Evolutionary conservation across 1,140 invertebrate genomes (phyloP).

Genomic region (Leptonema lineaticorne): DNA sequence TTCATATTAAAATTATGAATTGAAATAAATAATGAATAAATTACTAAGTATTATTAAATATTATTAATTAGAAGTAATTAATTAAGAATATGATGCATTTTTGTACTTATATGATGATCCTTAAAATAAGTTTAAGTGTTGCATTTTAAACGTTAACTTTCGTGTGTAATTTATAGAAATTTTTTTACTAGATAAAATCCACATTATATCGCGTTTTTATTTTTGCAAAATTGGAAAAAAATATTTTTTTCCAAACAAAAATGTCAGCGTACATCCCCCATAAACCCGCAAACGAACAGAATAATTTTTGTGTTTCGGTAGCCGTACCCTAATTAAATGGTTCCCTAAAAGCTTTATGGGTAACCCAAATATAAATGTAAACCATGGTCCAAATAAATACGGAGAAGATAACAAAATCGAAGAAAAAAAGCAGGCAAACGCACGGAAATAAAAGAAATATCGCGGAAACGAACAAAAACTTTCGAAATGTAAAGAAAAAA

Average conservation of each 20-base stretch:
- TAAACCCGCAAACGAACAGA: slow-evolving; percentile 13
- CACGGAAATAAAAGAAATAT: neutral
- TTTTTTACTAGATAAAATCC: too few relatives aligned
- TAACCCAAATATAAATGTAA: slow-evolving; percentile 8
- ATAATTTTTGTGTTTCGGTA: slow-evolving; percentile 34
- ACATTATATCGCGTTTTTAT: too few relatives aligned
- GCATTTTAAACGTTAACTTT: too few relatives aligned
- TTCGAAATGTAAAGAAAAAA: too few relatives aligned
- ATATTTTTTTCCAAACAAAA: neutral
- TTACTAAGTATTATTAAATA: too few relatives aligned
- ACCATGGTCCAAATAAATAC: slow-evolving; percentile 16
- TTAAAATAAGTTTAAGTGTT: too few relatives aligned
- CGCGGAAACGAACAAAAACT: neutral
- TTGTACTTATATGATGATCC: too few relatives aligned
- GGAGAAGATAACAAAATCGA: neutral
- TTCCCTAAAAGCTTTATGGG: slow-evolving; percentile 26
- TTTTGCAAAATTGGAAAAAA: neutral
- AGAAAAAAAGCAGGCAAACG: neutral
- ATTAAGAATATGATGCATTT: too few relatives aligned
- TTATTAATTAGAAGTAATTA: too few relatives aligned
- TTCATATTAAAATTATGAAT: too few relatives aligned
- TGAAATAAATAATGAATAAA: too few relatives aligned
- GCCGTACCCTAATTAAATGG: slow-evolving; percentile 33
- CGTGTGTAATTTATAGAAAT: too few relatives aligned
- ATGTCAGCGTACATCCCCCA: neutral